These are phyloP conservation scores for Halyomorpha halys DNA, from an alignment of 1,140 invertebrate species.

Conservation along the genomic window DNA sequence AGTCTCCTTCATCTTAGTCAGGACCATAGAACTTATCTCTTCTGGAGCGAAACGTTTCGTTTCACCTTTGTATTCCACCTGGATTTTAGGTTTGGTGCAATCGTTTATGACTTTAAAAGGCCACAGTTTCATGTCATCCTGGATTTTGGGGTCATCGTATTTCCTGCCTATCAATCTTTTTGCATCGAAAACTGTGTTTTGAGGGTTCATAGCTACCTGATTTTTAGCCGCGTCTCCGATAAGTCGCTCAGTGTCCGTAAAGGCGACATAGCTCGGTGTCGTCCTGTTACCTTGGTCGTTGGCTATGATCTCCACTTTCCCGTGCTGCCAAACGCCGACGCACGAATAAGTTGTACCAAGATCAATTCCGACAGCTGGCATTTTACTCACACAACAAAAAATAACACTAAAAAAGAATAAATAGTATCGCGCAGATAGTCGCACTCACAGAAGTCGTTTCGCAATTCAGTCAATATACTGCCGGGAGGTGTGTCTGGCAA, in stretches of 20 bases:
- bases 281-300: conserved; percentile 91
- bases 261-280: conserved; percentile 82
- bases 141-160: conserved; percentile 63
- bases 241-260: conserved; percentile 67
- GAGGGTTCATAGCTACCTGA: conserved; percentile 72
- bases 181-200: conserved; percentile 75
- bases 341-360: conserved; percentile 71
- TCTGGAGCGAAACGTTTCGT: conserved; percentile 67
- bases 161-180: conserved; percentile 67
- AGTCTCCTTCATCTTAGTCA: conserved; percentile 48
- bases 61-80: conserved; percentile 65
- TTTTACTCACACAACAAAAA: conserved; percentile 38
- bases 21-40: conserved; percentile 73
- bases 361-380: conserved; percentile 64
- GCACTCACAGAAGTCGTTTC: neutral
- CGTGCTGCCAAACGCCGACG: conserved; percentile 71
- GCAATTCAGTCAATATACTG: too few relatives aligned
- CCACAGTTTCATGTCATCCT: conserved; percentile 68
- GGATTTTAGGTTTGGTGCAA: conserved; percentile 61
- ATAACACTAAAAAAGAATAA: neutral
- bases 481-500: too few relatives aligned
- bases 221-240: conserved; percentile 62
- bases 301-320: conserved; percentile 86
- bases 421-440: neutral
- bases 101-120: conserved; percentile 63